Percentiles rank a stretch among this genome's conserved stretches.
These are phyloP conservation scores for Dione juno DNA, from an alignment of 2,888 invertebrate species.

Conservation along the genomic window DNA sequence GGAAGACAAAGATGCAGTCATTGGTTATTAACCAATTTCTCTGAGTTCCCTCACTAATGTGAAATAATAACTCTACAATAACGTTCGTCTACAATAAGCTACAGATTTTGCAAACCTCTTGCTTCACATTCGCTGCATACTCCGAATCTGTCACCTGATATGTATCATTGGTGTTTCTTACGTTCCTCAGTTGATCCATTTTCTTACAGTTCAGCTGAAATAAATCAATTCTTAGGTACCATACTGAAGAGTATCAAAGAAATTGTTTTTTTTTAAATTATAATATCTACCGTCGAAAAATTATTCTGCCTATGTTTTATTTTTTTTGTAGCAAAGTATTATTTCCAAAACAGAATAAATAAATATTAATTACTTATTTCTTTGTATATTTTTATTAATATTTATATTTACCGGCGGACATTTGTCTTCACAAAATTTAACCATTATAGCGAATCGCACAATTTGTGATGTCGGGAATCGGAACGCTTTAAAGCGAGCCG, in stretches of 20 bases:
- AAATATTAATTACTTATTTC: too few relatives aligned
- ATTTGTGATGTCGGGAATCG: conserved; percentile 93
- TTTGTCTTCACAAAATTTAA: conserved; percentile 89
- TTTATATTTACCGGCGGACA: conserved; percentile 84
- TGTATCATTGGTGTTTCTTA: conserved; percentile 62
- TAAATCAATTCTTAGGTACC: not conserved
- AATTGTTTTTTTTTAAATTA: too few relatives aligned
- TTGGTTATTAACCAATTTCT: too few relatives aligned
- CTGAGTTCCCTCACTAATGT: not conserved
- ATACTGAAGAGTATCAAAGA: too few relatives aligned
- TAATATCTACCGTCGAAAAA: too few relatives aligned
- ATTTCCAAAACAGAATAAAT: too few relatives aligned
- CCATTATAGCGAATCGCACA: conserved; percentile 91
- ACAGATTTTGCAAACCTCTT: conserved; percentile 45
- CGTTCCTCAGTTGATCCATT: conserved; percentile 52
- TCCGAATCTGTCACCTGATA: conserved; percentile 51
- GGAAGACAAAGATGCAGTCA: too few relatives aligned
- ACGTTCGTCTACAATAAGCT: too few relatives aligned
- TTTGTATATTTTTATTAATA: not conserved
- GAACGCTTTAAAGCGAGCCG: conserved; percentile 90
- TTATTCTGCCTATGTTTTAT: too few relatives aligned
- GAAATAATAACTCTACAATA: not conserved
- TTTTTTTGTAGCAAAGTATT: too few relatives aligned
- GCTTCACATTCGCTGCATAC: conserved; percentile 52
- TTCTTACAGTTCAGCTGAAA: conserved; percentile 58